phyloP scores from a whole-genome alignment of 2,113 vertebrate genomes.

The Hemiscyllium ocellatum region DNA sequence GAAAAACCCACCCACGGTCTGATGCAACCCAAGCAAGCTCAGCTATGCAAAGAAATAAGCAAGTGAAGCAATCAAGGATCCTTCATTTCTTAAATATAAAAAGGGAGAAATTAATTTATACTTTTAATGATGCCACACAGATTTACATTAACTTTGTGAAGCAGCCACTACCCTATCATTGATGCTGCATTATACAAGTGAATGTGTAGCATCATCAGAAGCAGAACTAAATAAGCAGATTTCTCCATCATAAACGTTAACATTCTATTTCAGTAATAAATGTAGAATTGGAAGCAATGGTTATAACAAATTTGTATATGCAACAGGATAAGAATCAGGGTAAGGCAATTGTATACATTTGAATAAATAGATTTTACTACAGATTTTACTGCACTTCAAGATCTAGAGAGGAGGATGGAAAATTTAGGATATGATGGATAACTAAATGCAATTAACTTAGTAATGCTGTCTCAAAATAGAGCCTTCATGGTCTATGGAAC shows the following conservation, averaged over 20 bases:
- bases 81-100: background rate
- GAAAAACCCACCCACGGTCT: background rate
- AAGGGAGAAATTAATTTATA: background rate
- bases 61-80: background rate
- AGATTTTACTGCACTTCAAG: background rate
- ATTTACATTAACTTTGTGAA: background rate
- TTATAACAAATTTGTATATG: background rate
- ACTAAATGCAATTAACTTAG: slow-evolving; percentile 5
- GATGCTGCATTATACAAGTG: too few species aligned
- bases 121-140: background rate
- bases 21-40: background rate
- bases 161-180: background rate
- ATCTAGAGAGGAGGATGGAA: background rate
- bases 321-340: background rate
- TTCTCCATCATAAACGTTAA: background rate
- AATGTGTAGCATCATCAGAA: background rate
- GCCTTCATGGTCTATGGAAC: background rate
- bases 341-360: background rate
- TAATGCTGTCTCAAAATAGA: background rate
- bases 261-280: background rate
- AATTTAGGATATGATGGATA: background rate
- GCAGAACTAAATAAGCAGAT: background rate
- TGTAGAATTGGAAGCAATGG: background rate
- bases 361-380: background rate
- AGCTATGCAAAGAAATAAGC: background rate